These are phyloP conservation scores for Ancistrus triradiatus DNA, from an alignment of 2,113 vertebrate species.

Conservation along the genomic window DNA sequence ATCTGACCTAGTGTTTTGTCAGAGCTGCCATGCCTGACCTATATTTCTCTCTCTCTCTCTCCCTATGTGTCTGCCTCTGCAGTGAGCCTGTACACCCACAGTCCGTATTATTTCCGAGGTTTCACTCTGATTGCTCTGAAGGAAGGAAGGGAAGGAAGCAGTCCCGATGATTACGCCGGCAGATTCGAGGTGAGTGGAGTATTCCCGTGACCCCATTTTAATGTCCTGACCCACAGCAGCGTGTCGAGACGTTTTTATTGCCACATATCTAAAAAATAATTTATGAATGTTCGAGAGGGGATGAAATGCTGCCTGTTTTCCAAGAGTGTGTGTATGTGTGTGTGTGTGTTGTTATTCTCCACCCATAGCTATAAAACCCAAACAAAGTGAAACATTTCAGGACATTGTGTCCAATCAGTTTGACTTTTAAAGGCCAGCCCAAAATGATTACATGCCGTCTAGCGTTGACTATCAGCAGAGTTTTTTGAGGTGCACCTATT, in stretches of 20 bases:
- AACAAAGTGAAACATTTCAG: neutral
- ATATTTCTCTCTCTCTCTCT: conserved; percentile 39
- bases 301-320: neutral
- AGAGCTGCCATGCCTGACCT: conserved; percentile 48
- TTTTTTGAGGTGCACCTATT: no score
- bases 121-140: conserved; percentile 91
- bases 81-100: conserved; percentile 86
- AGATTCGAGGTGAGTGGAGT: conserved; percentile 83
- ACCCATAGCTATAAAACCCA: neutral
- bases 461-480: neutral
- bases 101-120: conserved; percentile 88
- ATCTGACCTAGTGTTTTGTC: conserved; percentile 31
- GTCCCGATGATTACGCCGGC: conserved; percentile 84
- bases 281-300: neutral
- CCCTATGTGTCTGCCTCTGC: conserved; percentile 36
- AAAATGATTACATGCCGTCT: neutral
- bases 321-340: neutral
- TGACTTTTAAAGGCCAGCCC: neutral
- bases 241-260: conserved; percentile 9
- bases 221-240: conserved; percentile 14
- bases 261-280: conserved; percentile 1
- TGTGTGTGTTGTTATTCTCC: neutral
- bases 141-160: conserved; percentile 85
- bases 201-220: conserved; percentile 21
- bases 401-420: neutral